A percentile compares a stretch with the other conserved stretches of the same genome.
These are phyloP conservation scores for Oceanodroma tethys DNA, from an alignment of 2,113 vertebrate genomes.

Conservation along the genomic window DNA sequence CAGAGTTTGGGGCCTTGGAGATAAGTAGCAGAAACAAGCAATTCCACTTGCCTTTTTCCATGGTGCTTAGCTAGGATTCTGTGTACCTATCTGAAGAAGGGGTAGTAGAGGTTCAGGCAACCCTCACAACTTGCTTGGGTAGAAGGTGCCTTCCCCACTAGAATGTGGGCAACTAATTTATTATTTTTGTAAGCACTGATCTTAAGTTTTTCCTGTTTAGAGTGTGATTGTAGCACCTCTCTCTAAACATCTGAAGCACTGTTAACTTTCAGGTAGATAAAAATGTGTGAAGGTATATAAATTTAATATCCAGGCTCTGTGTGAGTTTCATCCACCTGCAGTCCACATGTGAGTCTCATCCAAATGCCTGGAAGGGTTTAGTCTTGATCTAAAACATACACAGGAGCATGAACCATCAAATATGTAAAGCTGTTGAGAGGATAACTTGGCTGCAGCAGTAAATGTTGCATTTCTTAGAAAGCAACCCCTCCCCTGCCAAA, in stretches of 20 bases:
- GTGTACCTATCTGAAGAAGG: neutral
- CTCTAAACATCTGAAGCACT: neutral
- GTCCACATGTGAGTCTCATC: neutral
- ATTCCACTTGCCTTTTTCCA: neutral
- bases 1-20: neutral
- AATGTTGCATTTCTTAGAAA: conserved; percentile 33
- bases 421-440: neutral
- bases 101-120: neutral
- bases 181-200: neutral
- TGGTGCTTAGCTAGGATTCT: neutral
- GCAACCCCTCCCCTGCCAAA: neutral
- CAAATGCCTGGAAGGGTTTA: neutral
- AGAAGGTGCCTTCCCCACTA: neutral
- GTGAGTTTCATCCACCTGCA: neutral
- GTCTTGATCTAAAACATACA: neutral
- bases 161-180: neutral
- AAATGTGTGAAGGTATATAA: neutral
- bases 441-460: neutral
- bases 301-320: neutral
- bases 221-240: neutral
- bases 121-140: neutral
- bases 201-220: neutral
- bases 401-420: neutral
- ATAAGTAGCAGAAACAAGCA: neutral
- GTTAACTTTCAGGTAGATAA: neutral